phyloP scores from a whole-genome alignment of 1,140 invertebrate species.

The Thaumetopoea pityocampa region DNA sequence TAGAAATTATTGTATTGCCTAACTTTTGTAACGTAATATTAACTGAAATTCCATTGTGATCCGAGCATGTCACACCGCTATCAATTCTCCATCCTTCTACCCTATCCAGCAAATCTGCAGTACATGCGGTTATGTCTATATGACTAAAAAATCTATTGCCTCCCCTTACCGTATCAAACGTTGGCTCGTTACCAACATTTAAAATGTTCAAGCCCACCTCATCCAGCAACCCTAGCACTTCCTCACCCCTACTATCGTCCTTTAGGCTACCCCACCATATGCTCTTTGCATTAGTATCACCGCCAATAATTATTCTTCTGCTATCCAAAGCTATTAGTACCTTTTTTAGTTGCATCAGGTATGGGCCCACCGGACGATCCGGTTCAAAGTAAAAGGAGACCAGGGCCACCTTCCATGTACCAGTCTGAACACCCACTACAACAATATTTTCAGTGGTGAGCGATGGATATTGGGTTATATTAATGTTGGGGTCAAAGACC shows the following conservation, averaged over 20 bases:
- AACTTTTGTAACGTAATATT: too few relatives aligned
- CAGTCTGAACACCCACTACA: slow-evolving; percentile 1
- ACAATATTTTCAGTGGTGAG: slow-evolving; percentile 9
- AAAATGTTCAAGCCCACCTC: too few relatives aligned
- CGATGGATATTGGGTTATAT: slow-evolving; percentile 1
- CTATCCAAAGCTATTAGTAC: background rate
- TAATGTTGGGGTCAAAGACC: slow-evolving; percentile 5
- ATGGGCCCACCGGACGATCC: slow-evolving; percentile 5
- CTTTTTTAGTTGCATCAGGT: slow-evolving; percentile 7
- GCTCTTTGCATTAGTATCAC: too few relatives aligned
- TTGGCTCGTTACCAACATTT: too few relatives aligned
- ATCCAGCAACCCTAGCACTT: too few relatives aligned
- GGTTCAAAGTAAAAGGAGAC: slow-evolving; percentile 11
- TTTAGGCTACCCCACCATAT: too few relatives aligned
- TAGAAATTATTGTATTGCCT: too few relatives aligned
- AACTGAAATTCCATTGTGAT: too few relatives aligned
- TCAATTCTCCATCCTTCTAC: background rate
- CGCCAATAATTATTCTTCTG: slow-evolving; percentile 1
- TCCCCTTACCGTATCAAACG: too few relatives aligned
- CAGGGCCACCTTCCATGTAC: slow-evolving; percentile 3
- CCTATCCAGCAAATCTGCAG: background rate
- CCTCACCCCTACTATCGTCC: too few relatives aligned
- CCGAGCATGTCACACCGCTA: background rate
- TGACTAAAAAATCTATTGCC: too few relatives aligned
- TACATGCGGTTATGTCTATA: too few relatives aligned